A percentile compares a stretch with the other conserved stretches of the same genome.
Conservation (phyloP, 2,113 vertebrate genomes). For the Arothron firmamentum region DNA sequence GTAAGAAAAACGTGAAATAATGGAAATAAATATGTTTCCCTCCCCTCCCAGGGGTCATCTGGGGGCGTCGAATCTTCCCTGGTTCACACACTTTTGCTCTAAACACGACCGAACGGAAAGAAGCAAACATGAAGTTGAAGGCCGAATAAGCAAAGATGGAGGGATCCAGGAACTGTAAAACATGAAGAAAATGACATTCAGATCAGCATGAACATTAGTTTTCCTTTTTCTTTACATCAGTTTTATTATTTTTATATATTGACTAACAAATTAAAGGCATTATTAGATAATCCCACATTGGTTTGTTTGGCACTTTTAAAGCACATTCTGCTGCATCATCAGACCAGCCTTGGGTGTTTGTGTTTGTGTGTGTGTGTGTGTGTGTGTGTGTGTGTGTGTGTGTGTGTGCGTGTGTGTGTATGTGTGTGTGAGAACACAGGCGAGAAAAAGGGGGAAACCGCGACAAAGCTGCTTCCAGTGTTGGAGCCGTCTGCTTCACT, state of each 20-base stretch:
- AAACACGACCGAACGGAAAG: not conserved
- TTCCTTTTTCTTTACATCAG: too few species aligned
- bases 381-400: slow-evolving; percentile 13
- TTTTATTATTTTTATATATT: not conserved
- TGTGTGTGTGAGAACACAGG: slow-evolving; percentile 19
- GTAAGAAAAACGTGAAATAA: too few species aligned
- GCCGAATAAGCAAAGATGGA: not conserved
- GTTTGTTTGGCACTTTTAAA: not conserved
- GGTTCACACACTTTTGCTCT: too few species aligned
- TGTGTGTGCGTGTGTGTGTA: slow-evolving; percentile 22
- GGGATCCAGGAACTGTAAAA: not conserved
- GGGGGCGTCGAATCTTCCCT: too few species aligned
- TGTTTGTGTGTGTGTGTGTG: slow-evolving; percentile 34
- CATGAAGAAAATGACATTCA: too few species aligned
- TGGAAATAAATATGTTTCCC: too few species aligned
- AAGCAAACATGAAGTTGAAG: not conserved
- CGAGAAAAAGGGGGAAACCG: slow-evolving; percentile 1
- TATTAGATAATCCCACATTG: slow-evolving; percentile 1
- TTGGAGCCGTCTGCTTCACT: slow-evolving; percentile 69
- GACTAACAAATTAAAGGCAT: slow-evolving; percentile 21
- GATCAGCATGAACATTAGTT: too few species aligned
- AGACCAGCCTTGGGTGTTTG: slow-evolving; percentile 18
- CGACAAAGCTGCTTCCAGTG: slow-evolving; percentile 54
- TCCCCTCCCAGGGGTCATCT: too few species aligned
- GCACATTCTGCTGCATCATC: too few species aligned